These are phyloP conservation scores for Cololabis saira DNA, from an alignment of 2,113 vertebrate species.

Conservation along the genomic window DNA sequence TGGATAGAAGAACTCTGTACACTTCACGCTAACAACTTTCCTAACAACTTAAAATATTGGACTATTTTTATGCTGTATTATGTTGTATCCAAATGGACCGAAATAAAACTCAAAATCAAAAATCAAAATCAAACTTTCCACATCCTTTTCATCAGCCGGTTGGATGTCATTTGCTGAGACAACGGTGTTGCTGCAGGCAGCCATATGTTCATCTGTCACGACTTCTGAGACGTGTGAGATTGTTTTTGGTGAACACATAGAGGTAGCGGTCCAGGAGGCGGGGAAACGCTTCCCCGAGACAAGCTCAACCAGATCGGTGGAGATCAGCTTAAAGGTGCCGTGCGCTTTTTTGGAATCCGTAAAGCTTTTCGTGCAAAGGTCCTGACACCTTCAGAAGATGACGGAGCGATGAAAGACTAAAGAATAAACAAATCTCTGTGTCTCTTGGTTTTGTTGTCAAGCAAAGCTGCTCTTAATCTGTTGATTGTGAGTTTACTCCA, in stretches of 20 bases:
- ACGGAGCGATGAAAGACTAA: conserved; percentile 50
- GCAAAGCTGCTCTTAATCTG: conserved; percentile 71
- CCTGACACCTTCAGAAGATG: conserved; percentile 27
- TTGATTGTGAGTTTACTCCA: conserved; percentile 75
- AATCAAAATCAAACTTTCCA: too few species aligned
- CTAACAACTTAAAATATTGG: too few species aligned
- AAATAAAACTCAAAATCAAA: too few species aligned
- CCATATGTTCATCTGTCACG: conserved; percentile 41
- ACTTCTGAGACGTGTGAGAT: conserved; percentile 59
- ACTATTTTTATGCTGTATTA: too few species aligned
- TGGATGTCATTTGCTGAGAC: background rate
- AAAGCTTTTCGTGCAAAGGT: conserved; percentile 40
- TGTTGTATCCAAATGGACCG: too few species aligned
- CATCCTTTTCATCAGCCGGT: conserved; percentile 8
- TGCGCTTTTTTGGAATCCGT: conserved; percentile 44
- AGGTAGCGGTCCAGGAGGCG: conserved; percentile 5
- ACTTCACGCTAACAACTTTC: background rate
- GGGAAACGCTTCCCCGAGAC: background rate
- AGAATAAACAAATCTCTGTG: conserved; percentile 56
- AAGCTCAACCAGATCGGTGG: conserved; percentile 21
- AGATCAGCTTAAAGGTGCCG: conserved; percentile 28
- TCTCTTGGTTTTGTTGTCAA: conserved; percentile 65
- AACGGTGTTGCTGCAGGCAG: background rate
- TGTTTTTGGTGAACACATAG: conserved; percentile 65
- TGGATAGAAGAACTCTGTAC: background rate